Evolutionary conservation across 2,797 vertebrate species (phyloP).

Genomic region (Acridotheres tristis): DNA sequence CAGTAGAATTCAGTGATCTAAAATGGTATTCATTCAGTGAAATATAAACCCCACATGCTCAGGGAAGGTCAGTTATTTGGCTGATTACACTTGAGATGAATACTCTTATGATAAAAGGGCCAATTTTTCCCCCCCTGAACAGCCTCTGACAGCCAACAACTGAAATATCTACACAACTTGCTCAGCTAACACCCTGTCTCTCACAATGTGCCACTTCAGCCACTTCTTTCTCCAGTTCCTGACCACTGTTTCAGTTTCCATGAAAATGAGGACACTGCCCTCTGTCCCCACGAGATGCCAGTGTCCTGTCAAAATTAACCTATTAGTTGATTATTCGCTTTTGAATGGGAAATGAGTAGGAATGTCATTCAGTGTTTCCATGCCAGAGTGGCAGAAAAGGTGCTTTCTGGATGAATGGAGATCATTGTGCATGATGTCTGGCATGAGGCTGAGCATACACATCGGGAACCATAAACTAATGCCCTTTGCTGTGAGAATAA

Average conservation of each 20-base stretch:
- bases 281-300: slow-evolving; percentile 27
- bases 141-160: neutral
- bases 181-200: neutral
- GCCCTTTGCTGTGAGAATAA: neutral
- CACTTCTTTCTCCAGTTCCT: neutral
- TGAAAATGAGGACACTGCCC: neutral
- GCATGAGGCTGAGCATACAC: neutral
- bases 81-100: neutral
- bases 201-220: neutral
- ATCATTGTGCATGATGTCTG: neutral
- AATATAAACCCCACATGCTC: neutral
- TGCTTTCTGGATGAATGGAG: neutral
- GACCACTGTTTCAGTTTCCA: neutral
- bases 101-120: neutral
- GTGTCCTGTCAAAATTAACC: slow-evolving; percentile 44
- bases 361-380: slow-evolving; percentile 4
- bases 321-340: slow-evolving; percentile 37
- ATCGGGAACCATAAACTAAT: neutral
- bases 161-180: neutral
- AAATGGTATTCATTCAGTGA: neutral
- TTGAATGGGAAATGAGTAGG: slow-evolving; percentile 11
- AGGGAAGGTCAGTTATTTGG: neutral
- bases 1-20: neutral
- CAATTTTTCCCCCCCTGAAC: neutral
- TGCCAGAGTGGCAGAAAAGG: slow-evolving; percentile 16